phyloP scores from a whole-genome alignment of 2,888 invertebrate genomes.

The Drosophila meridiana region DNA sequence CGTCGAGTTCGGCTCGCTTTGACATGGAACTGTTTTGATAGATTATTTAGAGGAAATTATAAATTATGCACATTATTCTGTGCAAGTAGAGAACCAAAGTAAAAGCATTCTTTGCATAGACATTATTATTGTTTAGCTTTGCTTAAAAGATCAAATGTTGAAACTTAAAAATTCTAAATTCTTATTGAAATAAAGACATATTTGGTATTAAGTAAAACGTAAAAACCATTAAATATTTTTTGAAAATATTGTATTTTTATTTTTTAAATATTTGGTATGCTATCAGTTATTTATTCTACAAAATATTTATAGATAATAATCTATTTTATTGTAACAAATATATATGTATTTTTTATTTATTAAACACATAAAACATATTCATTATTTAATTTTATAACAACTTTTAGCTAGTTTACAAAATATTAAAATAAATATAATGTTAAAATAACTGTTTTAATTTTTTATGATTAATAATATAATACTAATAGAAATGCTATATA shows the following conservation, averaged over 20 bases:
- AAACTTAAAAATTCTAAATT: neutral
- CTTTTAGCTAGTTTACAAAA: too few species aligned
- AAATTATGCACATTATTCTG: neutral
- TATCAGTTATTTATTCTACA: neutral
- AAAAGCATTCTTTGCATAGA: too few species aligned
- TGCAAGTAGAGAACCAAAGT: neutral
- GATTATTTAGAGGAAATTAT: neutral
- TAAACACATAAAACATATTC: too few species aligned
- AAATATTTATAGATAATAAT: too few species aligned
- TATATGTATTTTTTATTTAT: too few species aligned
- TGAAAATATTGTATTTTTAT: neutral
- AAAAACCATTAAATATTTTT: neutral
- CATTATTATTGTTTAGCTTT: neutral
- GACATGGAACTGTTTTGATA: neutral
- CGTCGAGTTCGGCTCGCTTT: slow-evolving; percentile 7
- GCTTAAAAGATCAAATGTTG: neutral
- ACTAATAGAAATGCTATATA: too few species aligned
- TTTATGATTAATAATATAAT: too few species aligned
- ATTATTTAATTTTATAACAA: too few species aligned
- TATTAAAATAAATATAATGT: too few species aligned
- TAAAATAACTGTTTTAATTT: too few species aligned
- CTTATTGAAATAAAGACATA: neutral
- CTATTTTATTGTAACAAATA: too few species aligned
- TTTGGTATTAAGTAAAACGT: neutral
- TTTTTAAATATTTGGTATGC: neutral